phyloP scores from a whole-genome alignment of 2,113 vertebrate species.

The Pandion haliaetus region DNA sequence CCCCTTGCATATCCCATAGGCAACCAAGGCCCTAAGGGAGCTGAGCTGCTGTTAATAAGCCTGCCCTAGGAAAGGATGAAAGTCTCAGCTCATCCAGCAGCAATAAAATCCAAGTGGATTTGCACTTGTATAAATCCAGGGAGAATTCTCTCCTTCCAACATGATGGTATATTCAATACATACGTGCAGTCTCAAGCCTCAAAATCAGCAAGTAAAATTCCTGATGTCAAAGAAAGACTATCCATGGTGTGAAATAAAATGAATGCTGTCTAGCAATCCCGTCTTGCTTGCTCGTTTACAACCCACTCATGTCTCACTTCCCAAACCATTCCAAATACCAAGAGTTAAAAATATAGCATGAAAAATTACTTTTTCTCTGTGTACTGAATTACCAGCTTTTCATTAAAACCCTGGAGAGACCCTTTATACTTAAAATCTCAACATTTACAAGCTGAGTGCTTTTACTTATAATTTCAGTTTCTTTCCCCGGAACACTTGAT shows the following conservation, averaged over 20 bases:
- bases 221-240: slow-evolving; percentile 61
- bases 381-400: slow-evolving; percentile 38
- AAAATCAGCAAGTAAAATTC: slow-evolving; percentile 72
- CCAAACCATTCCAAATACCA: slow-evolving; percentile 19
- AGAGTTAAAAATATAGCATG: slow-evolving; percentile 41
- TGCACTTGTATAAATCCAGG: slow-evolving; percentile 9
- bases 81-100: background rate
- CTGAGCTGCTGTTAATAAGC: background rate
- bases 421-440: slow-evolving; percentile 26
- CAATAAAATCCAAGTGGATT: slow-evolving; percentile 35
- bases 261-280: slow-evolving; percentile 45
- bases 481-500: slow-evolving; percentile 32
- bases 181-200: background rate
- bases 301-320: slow-evolving; percentile 45
- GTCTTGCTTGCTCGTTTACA: slow-evolving; percentile 35
- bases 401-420: slow-evolving; percentile 45
- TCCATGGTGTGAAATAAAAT: slow-evolving; percentile 53
- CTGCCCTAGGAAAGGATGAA: background rate
- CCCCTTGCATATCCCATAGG: background rate
- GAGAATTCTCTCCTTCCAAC: slow-evolving; percentile 20
- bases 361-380: background rate
- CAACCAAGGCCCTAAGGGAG: background rate
- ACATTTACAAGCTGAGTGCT: slow-evolving; percentile 61
- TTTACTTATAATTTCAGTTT: slow-evolving; percentile 60
- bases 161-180: background rate